Percentiles rank a stretch among this genome's conserved stretches.
These are phyloP conservation scores for Pseudochirops corinnae DNA, from an alignment of 2,797 vertebrate species.

Conservation along the genomic window DNA sequence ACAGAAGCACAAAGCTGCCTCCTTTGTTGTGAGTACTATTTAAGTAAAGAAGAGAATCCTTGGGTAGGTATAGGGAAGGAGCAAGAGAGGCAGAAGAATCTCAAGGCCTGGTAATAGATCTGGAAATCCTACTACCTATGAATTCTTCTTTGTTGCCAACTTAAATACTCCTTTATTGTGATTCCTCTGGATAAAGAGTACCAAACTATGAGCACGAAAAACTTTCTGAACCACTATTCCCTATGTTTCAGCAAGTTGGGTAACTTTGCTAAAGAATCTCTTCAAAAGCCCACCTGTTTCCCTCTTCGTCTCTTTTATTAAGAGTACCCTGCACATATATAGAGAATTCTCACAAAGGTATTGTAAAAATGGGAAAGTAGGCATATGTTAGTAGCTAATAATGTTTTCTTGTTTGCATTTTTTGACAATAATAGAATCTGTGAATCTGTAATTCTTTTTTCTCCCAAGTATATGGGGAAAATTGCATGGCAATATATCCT, in stretches of 20 bases:
- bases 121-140: neutral
- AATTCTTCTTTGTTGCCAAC: neutral
- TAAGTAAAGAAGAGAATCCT: neutral
- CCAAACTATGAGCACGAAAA: neutral
- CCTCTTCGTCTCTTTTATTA: neutral
- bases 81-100: neutral
- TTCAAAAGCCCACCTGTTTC: neutral
- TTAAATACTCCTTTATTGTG: neutral
- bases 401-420: neutral
- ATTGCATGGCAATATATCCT: neutral
- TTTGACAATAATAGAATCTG: neutral
- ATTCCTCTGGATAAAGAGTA: neutral
- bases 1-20: neutral
- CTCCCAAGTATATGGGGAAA: neutral
- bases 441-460: neutral
- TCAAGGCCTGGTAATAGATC: neutral
- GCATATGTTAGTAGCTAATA: neutral
- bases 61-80: neutral
- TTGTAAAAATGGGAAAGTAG: neutral
- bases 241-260: neutral
- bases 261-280: neutral
- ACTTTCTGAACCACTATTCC: neutral
- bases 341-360: neutral
- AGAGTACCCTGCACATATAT: neutral
- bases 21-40: neutral